phyloP scores from a whole-genome alignment of 2,888 invertebrate species.

The Agrotis segetum region DNA sequence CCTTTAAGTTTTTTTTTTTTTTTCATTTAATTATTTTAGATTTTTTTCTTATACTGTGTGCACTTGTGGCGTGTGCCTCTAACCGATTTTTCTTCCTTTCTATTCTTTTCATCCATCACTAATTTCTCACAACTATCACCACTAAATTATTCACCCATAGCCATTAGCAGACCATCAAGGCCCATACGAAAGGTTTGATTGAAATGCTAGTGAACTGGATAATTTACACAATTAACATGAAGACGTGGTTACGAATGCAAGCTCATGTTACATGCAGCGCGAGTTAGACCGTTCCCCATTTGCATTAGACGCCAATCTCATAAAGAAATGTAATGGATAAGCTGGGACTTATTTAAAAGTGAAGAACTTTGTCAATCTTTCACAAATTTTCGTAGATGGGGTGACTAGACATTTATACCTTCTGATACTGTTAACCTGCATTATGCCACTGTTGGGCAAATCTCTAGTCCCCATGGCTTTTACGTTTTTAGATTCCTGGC shows the following conservation, averaged over 20 bases:
- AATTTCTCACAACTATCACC: background rate
- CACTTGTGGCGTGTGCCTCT: too few species aligned
- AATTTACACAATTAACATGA: conserved; percentile 83
- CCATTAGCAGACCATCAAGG: conserved; percentile 3
- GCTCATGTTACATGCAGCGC: conserved; percentile 81
- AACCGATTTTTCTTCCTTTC: too few species aligned
- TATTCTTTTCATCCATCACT: background rate
- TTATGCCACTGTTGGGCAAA: too few species aligned
- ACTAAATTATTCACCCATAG: conserved; percentile 25
- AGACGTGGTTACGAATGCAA: conserved; percentile 78
- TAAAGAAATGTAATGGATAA: conserved; percentile 52
- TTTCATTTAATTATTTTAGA: too few species aligned
- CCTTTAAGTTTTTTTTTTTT: too few species aligned
- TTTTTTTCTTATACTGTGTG: too few species aligned
- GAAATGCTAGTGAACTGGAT: conserved; percentile 74
- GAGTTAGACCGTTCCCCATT: conserved; percentile 66
- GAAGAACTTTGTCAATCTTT: background rate
- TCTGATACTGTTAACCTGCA: too few species aligned
- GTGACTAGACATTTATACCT: too few species aligned
- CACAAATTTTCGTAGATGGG: too few species aligned
- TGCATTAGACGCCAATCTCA: conserved; percentile 66
- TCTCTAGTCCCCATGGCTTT: too few species aligned
- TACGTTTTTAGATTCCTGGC: too few species aligned
- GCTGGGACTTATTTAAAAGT: background rate
- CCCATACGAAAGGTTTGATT: conserved; percentile 68